Conservation (phyloP, 2,113 vertebrate genomes). For the Podarcis muralis region DNA sequence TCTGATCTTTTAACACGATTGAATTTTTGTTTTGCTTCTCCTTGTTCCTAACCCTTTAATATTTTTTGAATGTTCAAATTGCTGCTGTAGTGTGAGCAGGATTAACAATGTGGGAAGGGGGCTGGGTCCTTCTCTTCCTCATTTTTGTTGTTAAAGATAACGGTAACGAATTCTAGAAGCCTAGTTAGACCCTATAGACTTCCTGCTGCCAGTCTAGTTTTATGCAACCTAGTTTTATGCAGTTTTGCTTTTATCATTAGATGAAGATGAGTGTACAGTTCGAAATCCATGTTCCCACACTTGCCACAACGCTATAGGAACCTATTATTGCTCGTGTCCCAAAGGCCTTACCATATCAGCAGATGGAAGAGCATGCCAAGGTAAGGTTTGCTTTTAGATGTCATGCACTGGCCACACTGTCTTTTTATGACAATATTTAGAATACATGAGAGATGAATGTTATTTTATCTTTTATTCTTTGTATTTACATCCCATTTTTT, state of each 20-base stretch:
- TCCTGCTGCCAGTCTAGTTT: not conserved
- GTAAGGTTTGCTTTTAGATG: constrained; percentile 66
- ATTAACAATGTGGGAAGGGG: not conserved
- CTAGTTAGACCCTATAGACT: not conserved
- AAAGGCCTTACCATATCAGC: constrained; percentile 90
- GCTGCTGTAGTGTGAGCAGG: not conserved
- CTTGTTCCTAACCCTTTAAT: not conserved
- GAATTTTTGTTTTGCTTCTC: not conserved
- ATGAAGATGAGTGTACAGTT: constrained; percentile 89
- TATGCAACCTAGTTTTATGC: not conserved
- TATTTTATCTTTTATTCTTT: not conserved
- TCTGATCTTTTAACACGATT: not conserved
- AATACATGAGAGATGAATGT: not conserved
- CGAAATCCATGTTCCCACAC: constrained; percentile 89
- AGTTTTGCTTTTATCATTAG: constrained; percentile 64
- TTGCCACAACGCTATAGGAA: constrained; percentile 91
- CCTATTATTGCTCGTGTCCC: constrained; percentile 94
- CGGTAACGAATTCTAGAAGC: not conserved
- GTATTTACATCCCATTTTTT: not conserved
- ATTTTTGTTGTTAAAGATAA: not conserved
- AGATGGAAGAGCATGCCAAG: constrained; percentile 91
- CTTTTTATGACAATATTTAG: too few relatives aligned
- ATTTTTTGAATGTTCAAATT: not conserved
- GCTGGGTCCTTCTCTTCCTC: not conserved
- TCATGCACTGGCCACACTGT: not conserved